Evolutionary conservation across 2,797 vertebrate genomes (phyloP).

Genomic region (Tenualosa thibaudeaui): DNA sequence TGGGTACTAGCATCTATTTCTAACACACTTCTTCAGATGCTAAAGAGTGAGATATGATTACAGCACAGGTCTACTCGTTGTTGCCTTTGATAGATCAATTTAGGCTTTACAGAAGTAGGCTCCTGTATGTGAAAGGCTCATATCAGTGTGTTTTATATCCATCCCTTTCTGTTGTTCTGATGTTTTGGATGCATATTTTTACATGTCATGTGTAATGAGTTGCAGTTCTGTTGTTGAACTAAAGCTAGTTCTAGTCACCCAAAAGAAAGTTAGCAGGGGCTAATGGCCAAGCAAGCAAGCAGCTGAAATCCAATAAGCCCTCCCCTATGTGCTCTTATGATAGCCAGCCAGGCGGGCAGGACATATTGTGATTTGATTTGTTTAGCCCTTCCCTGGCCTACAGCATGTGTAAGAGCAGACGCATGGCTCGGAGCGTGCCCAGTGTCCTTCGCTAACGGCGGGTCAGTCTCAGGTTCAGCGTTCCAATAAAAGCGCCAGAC

Average conservation of each 20-base stretch:
- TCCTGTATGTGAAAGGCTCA: neutral
- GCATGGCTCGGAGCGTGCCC: neutral
- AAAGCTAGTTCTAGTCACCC: neutral
- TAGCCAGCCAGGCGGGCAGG: neutral
- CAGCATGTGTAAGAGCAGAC: neutral
- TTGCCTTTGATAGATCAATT: neutral
- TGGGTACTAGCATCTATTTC: neutral
- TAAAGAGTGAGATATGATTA: neutral
- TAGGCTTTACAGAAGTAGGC: neutral
- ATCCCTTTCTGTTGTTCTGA: neutral
- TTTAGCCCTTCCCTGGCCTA: neutral
- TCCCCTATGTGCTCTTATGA: neutral
- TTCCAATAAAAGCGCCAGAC: conserved; percentile 5
- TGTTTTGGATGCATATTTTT: neutral
- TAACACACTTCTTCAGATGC: neutral
- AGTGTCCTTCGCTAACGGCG: neutral
- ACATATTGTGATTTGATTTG: conserved; percentile 14
- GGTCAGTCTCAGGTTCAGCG: neutral
- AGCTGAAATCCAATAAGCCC: neutral
- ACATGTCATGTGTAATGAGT: neutral
- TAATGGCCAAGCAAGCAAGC: neutral
- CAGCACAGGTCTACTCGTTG: neutral
- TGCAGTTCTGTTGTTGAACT: neutral
- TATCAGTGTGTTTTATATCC: neutral
- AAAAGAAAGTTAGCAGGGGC: neutral